Percentiles rank a stretch among this genome's conserved stretches.
Evolutionary conservation across 2,888 invertebrate species (phyloP).

Genomic region (Platypus cylindrus): DNA sequence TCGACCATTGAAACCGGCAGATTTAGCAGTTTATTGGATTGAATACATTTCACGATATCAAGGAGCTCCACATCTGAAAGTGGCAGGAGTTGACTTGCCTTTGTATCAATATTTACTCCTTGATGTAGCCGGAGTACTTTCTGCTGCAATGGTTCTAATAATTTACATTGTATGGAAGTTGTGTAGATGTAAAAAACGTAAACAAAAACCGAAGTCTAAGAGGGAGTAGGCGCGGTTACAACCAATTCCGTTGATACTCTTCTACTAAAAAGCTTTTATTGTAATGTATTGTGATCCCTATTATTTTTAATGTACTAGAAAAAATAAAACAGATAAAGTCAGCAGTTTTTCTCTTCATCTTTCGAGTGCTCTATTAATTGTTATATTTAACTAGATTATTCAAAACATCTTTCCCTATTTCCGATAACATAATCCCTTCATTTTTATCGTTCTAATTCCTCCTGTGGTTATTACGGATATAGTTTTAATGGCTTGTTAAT

Average conservation of each 20-base stretch:
- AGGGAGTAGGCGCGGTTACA: background rate
- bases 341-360: too few relatives aligned
- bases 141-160: background rate
- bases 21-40: constrained; percentile 25
- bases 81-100: constrained; percentile 19
- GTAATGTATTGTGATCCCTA: too few relatives aligned
- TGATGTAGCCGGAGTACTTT: constrained; percentile 18
- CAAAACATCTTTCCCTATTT: too few relatives aligned
- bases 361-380: too few relatives aligned
- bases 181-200: background rate
- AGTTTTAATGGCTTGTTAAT: too few relatives aligned
- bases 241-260: background rate
- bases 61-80: constrained; percentile 25
- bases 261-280: too few relatives aligned
- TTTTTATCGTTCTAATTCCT: too few relatives aligned
- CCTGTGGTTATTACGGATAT: too few relatives aligned
- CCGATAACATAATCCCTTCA: too few relatives aligned
- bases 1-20: constrained; percentile 22
- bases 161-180: constrained; percentile 2
- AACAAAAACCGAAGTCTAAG: constrained; percentile 1
- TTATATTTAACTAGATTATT: too few relatives aligned
- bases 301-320: too few relatives aligned
- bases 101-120: constrained; percentile 24
- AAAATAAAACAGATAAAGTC: too few relatives aligned
- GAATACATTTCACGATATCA: constrained; percentile 24